Base-by-base conservation (phyloP, 2,113 vertebrate genomes). In the Peromyscus polionotus region DNA sequence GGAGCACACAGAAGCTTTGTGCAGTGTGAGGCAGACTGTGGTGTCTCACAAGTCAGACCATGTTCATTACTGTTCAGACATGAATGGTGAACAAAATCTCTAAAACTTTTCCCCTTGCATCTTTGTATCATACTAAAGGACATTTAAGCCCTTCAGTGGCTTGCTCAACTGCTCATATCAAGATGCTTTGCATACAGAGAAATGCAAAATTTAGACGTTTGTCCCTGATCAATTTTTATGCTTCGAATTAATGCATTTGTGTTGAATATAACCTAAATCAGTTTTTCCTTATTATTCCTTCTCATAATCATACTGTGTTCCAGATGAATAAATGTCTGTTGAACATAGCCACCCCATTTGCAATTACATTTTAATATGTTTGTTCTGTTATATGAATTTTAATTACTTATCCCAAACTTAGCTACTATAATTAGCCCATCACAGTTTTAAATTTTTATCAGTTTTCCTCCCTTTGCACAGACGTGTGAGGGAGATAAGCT, bases 401-500 rank as follows among this genome's bases (percentile, higher is more conserved):
- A 98, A 98, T 98, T 95, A 97, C 73, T 67, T 93, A 75, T 85
- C 84, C 26, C 75, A 97, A 97, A 97, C 51, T 91, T 88, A 92
- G 79, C 89, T 93, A 36, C 90, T 90, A 83, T 95, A 81, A 95
- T 96, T 94, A 97, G 75, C 79, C 68, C 65, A 96, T 31, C n/a
- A 61, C 36, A 95, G 77, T 94, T 98, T 97, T 88, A 95, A 91
- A 87, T 86, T 97, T 96, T 95, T 94, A 97, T 96, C 91, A 45
- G 73, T 88, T 95, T 97, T 98, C 91, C 89, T 72, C 87, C 57
- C 90, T 83, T 83, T 95, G 45, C 51, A 92, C 89, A 96, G 92
- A 95, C 59, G 65, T 95, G 75, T 95, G 75, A 96, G 36, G 51
- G 11, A 97, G 94, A 95, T 92, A 93, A 95, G 94, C 61, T 94